Base-by-base conservation (phyloP, 1,140 invertebrate species). In the Hetaerina americana region DNA sequence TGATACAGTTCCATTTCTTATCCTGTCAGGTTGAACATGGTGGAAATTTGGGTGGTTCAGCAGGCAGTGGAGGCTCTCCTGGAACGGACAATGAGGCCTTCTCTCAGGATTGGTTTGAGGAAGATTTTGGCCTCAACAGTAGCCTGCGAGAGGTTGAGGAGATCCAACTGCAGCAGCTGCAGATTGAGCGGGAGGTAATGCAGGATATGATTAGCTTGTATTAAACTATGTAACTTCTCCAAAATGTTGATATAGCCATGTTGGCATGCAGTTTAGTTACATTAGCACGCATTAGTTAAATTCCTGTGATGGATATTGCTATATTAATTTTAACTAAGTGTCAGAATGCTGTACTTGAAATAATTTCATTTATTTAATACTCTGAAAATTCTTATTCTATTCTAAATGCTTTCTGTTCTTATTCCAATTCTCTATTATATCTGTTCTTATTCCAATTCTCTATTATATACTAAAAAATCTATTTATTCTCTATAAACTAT, bases 181-280 rank as follows among this genome's bases (percentile, higher is more conserved):
- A 85, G 75, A 87, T 87, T 27, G 85, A 87, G 76, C 82, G 86
- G 76, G 84, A 88, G 82, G 85, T 87, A 80, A 75, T 71, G n/a
- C n/a, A n/a, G n/a, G n/a, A n/a, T 74, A 69, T 73, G 57, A 26
- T 5, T 68, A 31, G 26, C 29, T 69, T 40, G 10, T 72, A 24
- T 68, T 12, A 68, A 12, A 12, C 24, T 10, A 68, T n/a, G 10
- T n/a, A 68, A 10, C 49, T 22, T 57, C 22, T n/a, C n/a, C n/a
- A n/a, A n/a, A n/a, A n/a, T n/a, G n/a, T n/a, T n/a, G n/a, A n/a
- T n/a, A n/a, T n/a, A n/a, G n/a, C n/a, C n/a, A n/a, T n/a, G n/a
- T n/a, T n/a, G n/a, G n/a, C n/a, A n/a, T n/a, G n/a, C n/a, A n/a
- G n/a, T n/a, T n/a, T n/a, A n/a, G n/a, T n/a, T n/a, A n/a, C n/a